These are phyloP conservation scores for Mizuhopecten yessoensis DNA, from an alignment of 1,140 invertebrate genomes.

Conservation along the genomic window DNA sequence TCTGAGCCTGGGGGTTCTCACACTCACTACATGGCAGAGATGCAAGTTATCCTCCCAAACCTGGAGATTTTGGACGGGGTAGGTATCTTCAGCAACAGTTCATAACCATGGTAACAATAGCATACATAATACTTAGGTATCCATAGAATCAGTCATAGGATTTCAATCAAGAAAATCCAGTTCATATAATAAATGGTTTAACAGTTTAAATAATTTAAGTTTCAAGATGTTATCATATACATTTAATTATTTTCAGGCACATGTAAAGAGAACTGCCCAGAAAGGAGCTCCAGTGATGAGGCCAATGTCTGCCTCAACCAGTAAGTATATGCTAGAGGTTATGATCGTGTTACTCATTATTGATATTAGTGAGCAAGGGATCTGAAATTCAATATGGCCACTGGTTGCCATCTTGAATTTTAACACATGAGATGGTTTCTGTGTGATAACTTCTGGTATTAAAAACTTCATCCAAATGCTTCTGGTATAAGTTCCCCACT, in stretches of 20 bases:
- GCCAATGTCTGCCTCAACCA: slow-evolving; percentile 78
- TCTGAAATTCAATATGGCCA: no score
- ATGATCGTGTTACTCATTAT: no score
- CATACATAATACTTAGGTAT: not conserved
- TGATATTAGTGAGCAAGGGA: no score
- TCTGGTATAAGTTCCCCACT: no score
- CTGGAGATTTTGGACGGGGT: slow-evolving; percentile 80
- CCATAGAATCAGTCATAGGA: not conserved
- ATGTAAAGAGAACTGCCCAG: slow-evolving; percentile 66
- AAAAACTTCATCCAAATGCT: no score
- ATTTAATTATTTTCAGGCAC: slow-evolving; percentile 67
- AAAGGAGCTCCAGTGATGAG: slow-evolving; percentile 78
- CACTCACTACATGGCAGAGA: slow-evolving; percentile 68
- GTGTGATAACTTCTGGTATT: no score
- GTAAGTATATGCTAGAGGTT: slow-evolving; percentile 63
- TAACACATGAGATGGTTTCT: no score
- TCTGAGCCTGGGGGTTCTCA: slow-evolving; percentile 68
- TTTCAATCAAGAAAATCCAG: no score
- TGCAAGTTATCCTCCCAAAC: slow-evolving; percentile 69
- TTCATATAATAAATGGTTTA: no score
- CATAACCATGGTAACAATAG: not conserved
- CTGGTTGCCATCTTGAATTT: no score
- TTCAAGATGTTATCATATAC: no score
- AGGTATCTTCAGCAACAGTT: slow-evolving; percentile 41
- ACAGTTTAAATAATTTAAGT: no score